Evolutionary conservation across 2,888 invertebrate species (phyloP).

Genomic region (Neoitamus cyanurus): DNA sequence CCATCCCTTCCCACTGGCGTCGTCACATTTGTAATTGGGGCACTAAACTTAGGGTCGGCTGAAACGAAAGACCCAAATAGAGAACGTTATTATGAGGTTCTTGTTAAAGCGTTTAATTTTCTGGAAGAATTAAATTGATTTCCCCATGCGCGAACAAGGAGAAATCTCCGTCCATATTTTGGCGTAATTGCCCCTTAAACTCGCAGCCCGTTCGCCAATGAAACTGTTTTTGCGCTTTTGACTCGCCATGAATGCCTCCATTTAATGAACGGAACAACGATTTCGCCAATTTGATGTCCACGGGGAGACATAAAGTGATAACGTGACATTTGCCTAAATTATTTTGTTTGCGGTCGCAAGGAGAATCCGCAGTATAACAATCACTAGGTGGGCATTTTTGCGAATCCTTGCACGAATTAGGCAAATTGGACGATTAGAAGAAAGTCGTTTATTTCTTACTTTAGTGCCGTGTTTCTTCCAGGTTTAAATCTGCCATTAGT

Average conservation of each 20-base stretch:
- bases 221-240: conserved; percentile 10
- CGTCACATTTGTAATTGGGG: conserved; percentile 85
- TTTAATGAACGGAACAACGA: conserved; percentile 25
- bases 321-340: conserved; percentile 53
- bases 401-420: conserved; percentile 2
- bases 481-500: conserved; percentile 15
- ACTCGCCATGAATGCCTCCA: background rate
- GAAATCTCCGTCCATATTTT: background rate
- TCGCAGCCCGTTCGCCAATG: background rate
- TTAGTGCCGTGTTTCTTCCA: background rate
- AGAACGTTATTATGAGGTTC: background rate
- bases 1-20: conserved; percentile 87
- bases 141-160: background rate
- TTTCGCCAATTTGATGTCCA: conserved; percentile 45
- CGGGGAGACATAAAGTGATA: conserved; percentile 52
- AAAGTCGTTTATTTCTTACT: background rate
- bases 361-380: background rate
- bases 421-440: background rate
- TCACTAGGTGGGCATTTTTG: background rate
- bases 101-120: conserved; percentile 50
- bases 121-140: conserved; percentile 52
- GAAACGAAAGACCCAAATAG: conserved; percentile 63
- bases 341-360: conserved; percentile 24
- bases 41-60: conserved; percentile 85
- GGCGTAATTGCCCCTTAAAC: background rate